Conservation (phyloP, 23 tunicate species). For the Trididemnum nubilum region DNA sequence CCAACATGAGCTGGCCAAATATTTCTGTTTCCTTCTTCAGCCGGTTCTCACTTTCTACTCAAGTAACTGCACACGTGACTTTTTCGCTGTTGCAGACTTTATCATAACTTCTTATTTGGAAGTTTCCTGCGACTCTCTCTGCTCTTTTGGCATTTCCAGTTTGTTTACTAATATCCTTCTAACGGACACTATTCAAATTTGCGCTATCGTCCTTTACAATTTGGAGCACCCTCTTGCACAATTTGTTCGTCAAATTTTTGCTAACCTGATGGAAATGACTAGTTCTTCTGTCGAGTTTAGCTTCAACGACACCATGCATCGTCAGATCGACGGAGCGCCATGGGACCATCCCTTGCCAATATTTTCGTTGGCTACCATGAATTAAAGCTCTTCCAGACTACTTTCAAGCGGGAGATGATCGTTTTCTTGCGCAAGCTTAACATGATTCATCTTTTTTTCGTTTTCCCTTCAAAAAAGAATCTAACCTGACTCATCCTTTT, state of each 20-base stretch:
- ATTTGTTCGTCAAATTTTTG: neutral
- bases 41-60: neutral
- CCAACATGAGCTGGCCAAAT: conserved; percentile 10
- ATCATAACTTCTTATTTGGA: neutral
- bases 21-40: neutral
- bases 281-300: neutral
- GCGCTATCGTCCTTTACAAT: neutral
- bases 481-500: neutral
- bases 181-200: conserved; percentile 2
- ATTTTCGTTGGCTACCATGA: neutral
- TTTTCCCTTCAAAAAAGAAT: neutral
- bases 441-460: neutral
- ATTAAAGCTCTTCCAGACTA: neutral
- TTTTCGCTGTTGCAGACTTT: neutral
- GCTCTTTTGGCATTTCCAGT: neutral
- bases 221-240: neutral
- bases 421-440: neutral
- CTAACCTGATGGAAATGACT: neutral
- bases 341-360: conserved; percentile 2
- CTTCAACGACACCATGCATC: conserved; percentile 6
- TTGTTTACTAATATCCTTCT: neutral
- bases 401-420: neutral
- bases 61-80: neutral
- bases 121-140: neutral
- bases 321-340: neutral